Evolutionary conservation across 2,797 vertebrate species (phyloP).

Genomic region (Fratercula arctica): DNA sequence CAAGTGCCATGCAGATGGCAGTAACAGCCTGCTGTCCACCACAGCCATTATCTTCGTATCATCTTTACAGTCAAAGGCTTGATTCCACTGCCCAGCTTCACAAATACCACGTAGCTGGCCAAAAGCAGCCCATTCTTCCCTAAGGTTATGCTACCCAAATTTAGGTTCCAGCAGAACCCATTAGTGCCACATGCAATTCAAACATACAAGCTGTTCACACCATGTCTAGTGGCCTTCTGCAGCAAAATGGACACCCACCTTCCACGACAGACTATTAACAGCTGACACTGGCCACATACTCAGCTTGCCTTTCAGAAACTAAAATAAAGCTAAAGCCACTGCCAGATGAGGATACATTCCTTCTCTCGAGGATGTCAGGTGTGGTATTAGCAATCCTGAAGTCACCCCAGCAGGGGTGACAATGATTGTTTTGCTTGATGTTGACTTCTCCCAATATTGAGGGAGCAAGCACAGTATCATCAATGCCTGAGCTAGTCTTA

Average conservation of each 20-base stretch:
- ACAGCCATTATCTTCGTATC: neutral
- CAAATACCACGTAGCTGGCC: neutral
- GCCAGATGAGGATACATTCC: neutral
- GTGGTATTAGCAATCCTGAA: neutral
- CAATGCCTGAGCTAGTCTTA: neutral
- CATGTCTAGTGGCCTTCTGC: neutral
- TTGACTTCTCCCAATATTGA: neutral
- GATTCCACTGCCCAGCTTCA: neutral
- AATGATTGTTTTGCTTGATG: neutral
- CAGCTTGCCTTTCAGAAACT: neutral
- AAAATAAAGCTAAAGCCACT: neutral
- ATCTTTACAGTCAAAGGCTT: neutral
- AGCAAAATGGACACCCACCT: neutral
- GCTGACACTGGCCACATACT: neutral
- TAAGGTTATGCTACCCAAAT: neutral
- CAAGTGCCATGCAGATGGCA: accelerated
- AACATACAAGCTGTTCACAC: neutral
- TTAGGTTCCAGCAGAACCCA: neutral
- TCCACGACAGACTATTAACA: neutral
- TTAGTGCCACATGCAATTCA: neutral
- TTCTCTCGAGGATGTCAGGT: neutral
- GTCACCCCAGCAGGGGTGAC: neutral
- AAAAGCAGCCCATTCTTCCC: neutral
- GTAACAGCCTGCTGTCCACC: neutral
- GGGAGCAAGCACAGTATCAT: neutral